These are phyloP conservation scores for Chaetoderma sp. DNA, from an alignment of 2,888 invertebrate species.

Conservation along the genomic window DNA sequence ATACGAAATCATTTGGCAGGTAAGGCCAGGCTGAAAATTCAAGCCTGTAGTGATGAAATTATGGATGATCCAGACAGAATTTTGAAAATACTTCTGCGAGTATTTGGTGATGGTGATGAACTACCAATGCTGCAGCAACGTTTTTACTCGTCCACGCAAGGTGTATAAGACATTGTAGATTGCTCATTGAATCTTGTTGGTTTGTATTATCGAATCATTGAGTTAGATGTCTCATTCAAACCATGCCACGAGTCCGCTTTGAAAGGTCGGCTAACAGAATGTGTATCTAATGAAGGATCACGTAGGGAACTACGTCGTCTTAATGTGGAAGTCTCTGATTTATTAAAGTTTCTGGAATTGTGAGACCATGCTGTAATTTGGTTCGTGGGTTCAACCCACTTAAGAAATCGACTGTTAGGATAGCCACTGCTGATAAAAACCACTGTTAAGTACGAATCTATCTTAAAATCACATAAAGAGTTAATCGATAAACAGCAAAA, in stretches of 20 bases:
- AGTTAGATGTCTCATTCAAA: conserved; percentile 5
- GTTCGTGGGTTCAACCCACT: not conserved
- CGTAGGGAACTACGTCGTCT: conserved; percentile 9
- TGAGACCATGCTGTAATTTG: conserved; percentile 7
- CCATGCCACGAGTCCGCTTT: conserved; percentile 1
- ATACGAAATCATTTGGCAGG: conserved; percentile 9
- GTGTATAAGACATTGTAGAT: conserved; percentile 7
- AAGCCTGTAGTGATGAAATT: conserved; percentile 6
- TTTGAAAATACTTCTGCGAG: not conserved
- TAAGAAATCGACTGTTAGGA: not conserved
- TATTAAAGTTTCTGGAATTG: conserved; percentile 16
- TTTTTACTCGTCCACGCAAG: conserved; percentile 8
- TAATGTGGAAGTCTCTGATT: not conserved
- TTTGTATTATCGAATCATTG: conserved; percentile 10
- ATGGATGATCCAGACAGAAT: conserved; percentile 9
- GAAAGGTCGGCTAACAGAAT: conserved; percentile 12
- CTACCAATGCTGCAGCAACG: conserved; percentile 8
- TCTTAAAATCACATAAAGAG: not conserved
- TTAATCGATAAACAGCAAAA: not conserved
- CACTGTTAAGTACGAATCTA: not conserved
- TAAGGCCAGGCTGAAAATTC: conserved; percentile 7
- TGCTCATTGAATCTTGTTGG: conserved; percentile 19
- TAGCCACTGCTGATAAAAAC: not conserved
- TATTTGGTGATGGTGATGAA: conserved; percentile 18
- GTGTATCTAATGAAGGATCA: conserved; percentile 4